Conservation (phyloP, 2,113 vertebrate genomes). For the Colius striatus region DNA sequence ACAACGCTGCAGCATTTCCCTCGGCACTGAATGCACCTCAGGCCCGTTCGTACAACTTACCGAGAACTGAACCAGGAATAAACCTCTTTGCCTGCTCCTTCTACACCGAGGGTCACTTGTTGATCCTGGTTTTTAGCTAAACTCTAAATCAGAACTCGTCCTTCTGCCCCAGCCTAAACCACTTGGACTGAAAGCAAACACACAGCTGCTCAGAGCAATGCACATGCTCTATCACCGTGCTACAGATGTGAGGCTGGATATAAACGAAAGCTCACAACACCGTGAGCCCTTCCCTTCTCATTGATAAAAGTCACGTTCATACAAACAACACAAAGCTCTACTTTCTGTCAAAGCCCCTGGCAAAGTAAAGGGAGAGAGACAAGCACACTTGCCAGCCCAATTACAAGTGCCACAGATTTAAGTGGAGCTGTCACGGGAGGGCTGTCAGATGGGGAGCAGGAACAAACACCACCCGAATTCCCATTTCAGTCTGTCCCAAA, state of each 20-base stretch:
- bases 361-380: background rate
- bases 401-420: accelerated
- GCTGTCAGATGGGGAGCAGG: accelerated
- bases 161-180: background rate
- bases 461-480: accelerated
- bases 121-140: background rate
- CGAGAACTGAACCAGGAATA: background rate
- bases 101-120: background rate
- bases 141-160: background rate
- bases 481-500: accelerated
- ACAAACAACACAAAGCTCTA: background rate
- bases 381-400: background rate
- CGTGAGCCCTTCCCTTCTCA: background rate
- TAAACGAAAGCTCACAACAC: background rate
- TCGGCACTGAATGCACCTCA: background rate
- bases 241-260: background rate
- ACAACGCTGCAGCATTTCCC: background rate
- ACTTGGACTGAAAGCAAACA: background rate
- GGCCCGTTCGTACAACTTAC: accelerated
- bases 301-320: background rate
- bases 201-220: no score
- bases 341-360: background rate
- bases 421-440: accelerated
- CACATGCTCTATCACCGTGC: background rate
- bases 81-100: background rate